Evolutionary conservation across 2,797 vertebrate species (phyloP), one percentile per base, ranked within the genome.

Genomic region (Orestias chungarensis): DNA sequence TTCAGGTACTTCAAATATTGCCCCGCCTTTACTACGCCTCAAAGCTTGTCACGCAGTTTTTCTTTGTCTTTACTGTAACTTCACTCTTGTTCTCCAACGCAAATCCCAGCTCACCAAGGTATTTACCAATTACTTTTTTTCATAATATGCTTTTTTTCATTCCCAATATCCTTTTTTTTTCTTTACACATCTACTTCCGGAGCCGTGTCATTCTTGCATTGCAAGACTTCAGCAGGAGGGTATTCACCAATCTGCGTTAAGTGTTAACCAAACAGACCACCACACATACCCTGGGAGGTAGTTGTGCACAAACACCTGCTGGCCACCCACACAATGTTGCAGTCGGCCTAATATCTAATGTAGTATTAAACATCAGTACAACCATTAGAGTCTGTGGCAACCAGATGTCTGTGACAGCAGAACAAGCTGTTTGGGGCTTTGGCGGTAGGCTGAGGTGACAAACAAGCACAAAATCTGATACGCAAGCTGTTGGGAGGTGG

Each of bases 371-470:
- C 83, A 78, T 80, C 82, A 81, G 79, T 44, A 78, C 68, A 76
- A 61, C 84, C 86, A 84, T 89, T 83, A 82, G 75, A 86, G 76
- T 82, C 73, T 38, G 83, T 72, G 66, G 81, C 76, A 82, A 82
- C 87, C 88, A 89, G 88, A 88, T 91, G 90, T 87, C 86, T 73
- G 71, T 78, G 81, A 87, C 57, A 12, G 72, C 64, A 73, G 59
- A 79, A 86, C 90, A 88, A 88, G 87, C 86, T 87, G 88, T 86
- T 89, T 77, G 69, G 88, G 83, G 80, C 74, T 76, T 75, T 82
- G 69, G 85, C 82, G 64, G 49, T 54, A 57, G 59, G 20, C 70
- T 59, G 73, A 71, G 18, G 57, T 50, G 55, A 76, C 50, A 52
- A 50, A 69, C 42, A 40, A 70, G 68, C 46, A 59, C 47, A 59